Conservation (phyloP, 2,888 invertebrate species). For the Anaspis maculata region DNA sequence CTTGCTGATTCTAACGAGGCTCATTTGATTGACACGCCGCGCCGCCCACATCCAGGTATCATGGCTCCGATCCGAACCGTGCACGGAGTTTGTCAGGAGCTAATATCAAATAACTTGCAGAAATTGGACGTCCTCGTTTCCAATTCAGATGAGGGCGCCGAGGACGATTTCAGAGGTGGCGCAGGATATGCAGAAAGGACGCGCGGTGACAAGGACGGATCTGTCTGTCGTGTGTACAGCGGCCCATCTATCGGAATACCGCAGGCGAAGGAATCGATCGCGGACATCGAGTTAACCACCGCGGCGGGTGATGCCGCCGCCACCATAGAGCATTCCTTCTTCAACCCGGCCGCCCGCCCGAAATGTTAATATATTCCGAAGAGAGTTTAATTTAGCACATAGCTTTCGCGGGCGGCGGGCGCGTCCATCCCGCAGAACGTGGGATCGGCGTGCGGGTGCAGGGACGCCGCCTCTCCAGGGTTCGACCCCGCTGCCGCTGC, state of each 20-base stretch:
- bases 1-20: no score
- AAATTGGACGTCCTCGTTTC: slow-evolving; percentile 24
- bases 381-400: slow-evolving; percentile 45
- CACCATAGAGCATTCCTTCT: slow-evolving; percentile 13
- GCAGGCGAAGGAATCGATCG: no score
- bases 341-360: slow-evolving; percentile 34
- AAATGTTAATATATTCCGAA: slow-evolving; percentile 45
- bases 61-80: no score
- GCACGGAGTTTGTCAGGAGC: slow-evolving; percentile 14
- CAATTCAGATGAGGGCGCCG: slow-evolving; percentile 21
- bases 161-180: no score
- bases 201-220: background rate
- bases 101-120: slow-evolving; percentile 19
- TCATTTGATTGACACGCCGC: no score
- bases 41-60: no score
- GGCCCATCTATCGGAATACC: no score
- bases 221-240: no score
- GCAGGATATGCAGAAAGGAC: no score
- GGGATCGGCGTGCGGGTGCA: no score
- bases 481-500: slow-evolving; percentile 5
- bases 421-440: background rate
- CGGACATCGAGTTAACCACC: no score
- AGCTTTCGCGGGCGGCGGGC: slow-evolving; percentile 35
- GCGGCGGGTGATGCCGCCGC: slow-evolving; percentile 7
- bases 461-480: slow-evolving; percentile 13